These are phyloP conservation scores for Chouioia cunea DNA, from an alignment of 2,888 invertebrate species.

Conservation along the genomic window DNA sequence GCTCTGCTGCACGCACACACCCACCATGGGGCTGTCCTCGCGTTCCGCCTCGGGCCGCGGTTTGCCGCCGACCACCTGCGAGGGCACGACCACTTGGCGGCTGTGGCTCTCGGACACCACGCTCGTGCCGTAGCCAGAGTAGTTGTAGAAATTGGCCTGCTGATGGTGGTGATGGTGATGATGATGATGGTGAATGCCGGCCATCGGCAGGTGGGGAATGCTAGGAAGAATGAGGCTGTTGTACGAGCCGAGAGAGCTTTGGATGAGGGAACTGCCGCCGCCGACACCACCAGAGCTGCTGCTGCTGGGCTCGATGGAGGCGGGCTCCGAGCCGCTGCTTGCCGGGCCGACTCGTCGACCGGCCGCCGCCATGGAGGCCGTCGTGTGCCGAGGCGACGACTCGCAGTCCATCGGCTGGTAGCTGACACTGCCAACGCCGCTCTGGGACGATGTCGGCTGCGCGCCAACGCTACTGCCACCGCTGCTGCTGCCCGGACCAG, in stretches of 20 bases:
- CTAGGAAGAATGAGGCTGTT: slow-evolving; percentile 68
- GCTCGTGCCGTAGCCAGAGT: slow-evolving; percentile 61
- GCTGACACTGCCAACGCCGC: slow-evolving; percentile 56
- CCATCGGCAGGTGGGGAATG: slow-evolving; percentile 65
- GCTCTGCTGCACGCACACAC: slow-evolving; percentile 91
- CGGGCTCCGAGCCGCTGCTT: slow-evolving; percentile 51
- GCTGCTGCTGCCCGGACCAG: slow-evolving; percentile 66
- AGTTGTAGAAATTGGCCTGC: slow-evolving; percentile 65
- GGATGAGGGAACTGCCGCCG: slow-evolving; percentile 62
- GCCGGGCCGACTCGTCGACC: slow-evolving; percentile 54
- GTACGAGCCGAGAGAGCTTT: slow-evolving; percentile 69
- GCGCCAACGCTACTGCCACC: slow-evolving; percentile 44
- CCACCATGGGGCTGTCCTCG: slow-evolving; percentile 87
- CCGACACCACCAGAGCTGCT: slow-evolving; percentile 56
- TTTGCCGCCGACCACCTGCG: slow-evolving; percentile 57
- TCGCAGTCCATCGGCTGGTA: slow-evolving; percentile 85
- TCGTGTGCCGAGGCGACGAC: slow-evolving; percentile 72
- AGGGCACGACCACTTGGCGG: slow-evolving; percentile 39
- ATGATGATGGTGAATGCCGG: slow-evolving; percentile 34
- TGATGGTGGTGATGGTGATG: slow-evolving; percentile 51
- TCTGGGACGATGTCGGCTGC: slow-evolving; percentile 39
- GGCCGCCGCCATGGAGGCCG: slow-evolving; percentile 62
- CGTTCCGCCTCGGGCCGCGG: slow-evolving; percentile 67
- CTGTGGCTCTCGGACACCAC: slow-evolving; percentile 44
- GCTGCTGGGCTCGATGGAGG: slow-evolving; percentile 49